phyloP scores from a whole-genome alignment of 2,888 invertebrate genomes.

The Pharmacophagus antenor region DNA sequence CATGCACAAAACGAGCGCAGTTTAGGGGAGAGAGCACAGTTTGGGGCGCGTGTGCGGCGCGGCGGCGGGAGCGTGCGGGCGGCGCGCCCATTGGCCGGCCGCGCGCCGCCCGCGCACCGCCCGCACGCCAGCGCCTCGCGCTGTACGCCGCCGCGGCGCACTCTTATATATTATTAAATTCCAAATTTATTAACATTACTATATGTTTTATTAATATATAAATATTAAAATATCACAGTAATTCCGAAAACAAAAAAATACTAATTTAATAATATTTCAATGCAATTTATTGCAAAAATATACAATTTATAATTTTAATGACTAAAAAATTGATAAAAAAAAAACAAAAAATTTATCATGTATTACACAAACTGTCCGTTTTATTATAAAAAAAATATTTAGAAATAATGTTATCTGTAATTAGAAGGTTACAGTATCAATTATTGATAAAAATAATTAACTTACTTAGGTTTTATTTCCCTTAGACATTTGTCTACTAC shows the following conservation, averaged over 20 bases:
- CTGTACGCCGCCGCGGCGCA: slow-evolving; percentile 20
- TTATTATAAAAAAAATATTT: background rate
- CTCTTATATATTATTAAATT: background rate
- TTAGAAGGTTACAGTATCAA: too few relatives aligned
- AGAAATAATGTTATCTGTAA: too few relatives aligned
- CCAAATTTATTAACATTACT: background rate
- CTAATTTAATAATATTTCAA: too few relatives aligned
- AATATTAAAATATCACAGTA: background rate
- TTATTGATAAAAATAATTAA: too few relatives aligned
- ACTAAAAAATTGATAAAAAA: too few relatives aligned
- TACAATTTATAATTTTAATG: too few relatives aligned
- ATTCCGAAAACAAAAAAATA: background rate
- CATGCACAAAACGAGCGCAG: slow-evolving; percentile 60
- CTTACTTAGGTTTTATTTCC: too few relatives aligned
- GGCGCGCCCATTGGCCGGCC: slow-evolving; percentile 65
- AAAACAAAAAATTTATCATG: too few relatives aligned
- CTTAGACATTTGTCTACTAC: too few relatives aligned
- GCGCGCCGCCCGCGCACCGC: slow-evolving; percentile 45
- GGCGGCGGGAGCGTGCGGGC: slow-evolving; percentile 58
- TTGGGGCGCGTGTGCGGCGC: slow-evolving; percentile 56
- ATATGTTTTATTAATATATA: background rate
- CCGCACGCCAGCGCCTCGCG: slow-evolving; percentile 33
- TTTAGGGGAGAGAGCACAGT: slow-evolving; percentile 61
- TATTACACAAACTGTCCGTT: background rate
- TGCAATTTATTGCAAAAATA: background rate